Percentiles rank a stretch among this genome's conserved stretches.
These are phyloP conservation scores for Habropoda laboriosa DNA, from an alignment of 1,140 invertebrate species.

Conservation along the genomic window DNA sequence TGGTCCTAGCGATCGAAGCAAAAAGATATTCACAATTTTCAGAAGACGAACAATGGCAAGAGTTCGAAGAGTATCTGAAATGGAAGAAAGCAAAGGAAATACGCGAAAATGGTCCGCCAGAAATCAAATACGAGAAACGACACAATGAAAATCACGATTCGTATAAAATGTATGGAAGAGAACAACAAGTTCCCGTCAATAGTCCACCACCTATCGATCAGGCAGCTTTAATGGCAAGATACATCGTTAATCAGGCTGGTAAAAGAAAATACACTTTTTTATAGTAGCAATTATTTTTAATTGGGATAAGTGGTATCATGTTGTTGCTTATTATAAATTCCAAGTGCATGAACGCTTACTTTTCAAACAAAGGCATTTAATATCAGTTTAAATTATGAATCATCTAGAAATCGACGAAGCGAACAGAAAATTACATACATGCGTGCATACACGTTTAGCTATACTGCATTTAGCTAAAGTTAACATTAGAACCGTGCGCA, in stretches of 20 bases:
- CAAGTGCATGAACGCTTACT: not conserved
- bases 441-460: constrained; percentile 28
- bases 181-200: not conserved
- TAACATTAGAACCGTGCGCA: constrained; percentile 32
- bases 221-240: constrained; percentile 54
- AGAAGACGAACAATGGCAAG: constrained; percentile 26
- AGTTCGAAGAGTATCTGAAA: constrained; percentile 45
- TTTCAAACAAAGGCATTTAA: not conserved
- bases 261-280: not conserved
- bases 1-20: constrained; percentile 72
- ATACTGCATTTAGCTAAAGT: not conserved
- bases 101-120: not conserved
- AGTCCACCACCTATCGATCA: constrained; percentile 33
- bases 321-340: too few relatives aligned
- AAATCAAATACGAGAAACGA: constrained; percentile 2
- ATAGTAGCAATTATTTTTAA: not conserved
- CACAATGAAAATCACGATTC: not conserved
- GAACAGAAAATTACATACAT: not conserved
- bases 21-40: constrained; percentile 15
- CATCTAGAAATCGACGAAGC: not conserved
- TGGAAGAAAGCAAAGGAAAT: constrained; percentile 18
- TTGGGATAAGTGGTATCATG: not conserved
- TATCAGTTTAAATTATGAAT: not conserved
- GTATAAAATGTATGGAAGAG: not conserved
- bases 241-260: constrained; percentile 63